Base-by-base conservation (phyloP, 2,888 invertebrate species). In the Drosophila kuntzei region DNA sequence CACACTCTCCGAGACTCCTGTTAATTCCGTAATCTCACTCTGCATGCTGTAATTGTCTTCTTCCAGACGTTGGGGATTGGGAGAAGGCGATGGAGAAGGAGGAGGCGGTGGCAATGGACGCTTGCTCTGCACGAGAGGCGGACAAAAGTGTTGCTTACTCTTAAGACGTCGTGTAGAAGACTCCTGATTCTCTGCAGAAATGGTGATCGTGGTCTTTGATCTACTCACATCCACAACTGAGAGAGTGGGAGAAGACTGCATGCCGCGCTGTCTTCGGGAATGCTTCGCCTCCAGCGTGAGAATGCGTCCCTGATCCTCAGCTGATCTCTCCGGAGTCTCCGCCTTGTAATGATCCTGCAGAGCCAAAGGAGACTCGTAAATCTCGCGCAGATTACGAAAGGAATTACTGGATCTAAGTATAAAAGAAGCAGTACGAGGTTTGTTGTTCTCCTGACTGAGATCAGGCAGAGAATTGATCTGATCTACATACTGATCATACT, bases 241-340 rank as follows among this genome's bases (percentile, higher is more conserved):
- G 1, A 80, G 76, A 3, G 86, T 76, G 18, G 90, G 87, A 9
- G 90, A 80, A 76, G 91, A 93, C 68, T 93, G 89, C 55, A 85
- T 71, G 25, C 88, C 81, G 2, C 96, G 93, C 90, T 96, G 96
- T 39, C 96, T 93, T 65, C 95, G 95, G 2, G 95, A 95, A 87
- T 96, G 96, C 67, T 96, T 93, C 11, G 94, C 94, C 86, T 96
- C 96, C 51, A 96, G 92, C 0, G 96, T 96, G 20, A 96, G 89
- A 53, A 95, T 92, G 41, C 94, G 93, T 1, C 95, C 95, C 1
- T 29, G 20, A 6, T 22, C 46, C 16, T 46, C 36, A 22, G 71
- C 4, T 64, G n/a, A 66, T 29, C n/a, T 62, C 72, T 1, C 64
- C 46, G 60, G 93, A 90, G 27, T 93, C 91, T 83, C 90, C 46